phyloP scores from a whole-genome alignment of 2,888 invertebrate species.

The Nephrocerus scutellatus region DNA sequence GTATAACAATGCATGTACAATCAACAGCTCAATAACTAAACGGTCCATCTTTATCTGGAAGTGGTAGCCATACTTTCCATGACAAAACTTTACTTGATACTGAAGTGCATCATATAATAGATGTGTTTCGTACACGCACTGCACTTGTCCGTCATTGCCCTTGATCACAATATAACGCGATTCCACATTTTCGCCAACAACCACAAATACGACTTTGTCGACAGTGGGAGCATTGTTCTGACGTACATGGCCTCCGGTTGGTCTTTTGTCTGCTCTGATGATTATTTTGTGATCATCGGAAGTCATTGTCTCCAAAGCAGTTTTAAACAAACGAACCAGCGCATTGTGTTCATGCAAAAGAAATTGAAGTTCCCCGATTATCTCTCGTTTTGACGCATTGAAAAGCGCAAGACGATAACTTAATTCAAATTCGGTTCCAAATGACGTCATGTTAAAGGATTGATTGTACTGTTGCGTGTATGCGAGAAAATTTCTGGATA shows the following conservation, averaged over 20 bases:
- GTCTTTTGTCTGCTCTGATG: slow-evolving; percentile 31
- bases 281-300: slow-evolving; percentile 21
- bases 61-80: slow-evolving; percentile 20
- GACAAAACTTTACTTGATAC: slow-evolving; percentile 15
- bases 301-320: slow-evolving; percentile 23
- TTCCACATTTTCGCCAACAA: slow-evolving; percentile 33
- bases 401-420: slow-evolving; percentile 1
- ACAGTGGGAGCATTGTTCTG: slow-evolving; percentile 36
- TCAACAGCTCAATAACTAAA: not conserved
- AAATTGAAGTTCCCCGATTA: slow-evolving; percentile 9
- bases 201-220: slow-evolving; percentile 35
- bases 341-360: slow-evolving; percentile 27
- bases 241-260: slow-evolving; percentile 28
- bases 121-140: slow-evolving; percentile 27
- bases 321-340: slow-evolving; percentile 32
- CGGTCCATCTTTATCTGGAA: slow-evolving; percentile 14
- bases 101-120: slow-evolving; percentile 16
- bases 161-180: slow-evolving; percentile 31
- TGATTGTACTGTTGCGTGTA: no score
- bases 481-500: no score
- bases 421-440: no score
- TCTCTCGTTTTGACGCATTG: slow-evolving; percentile 9
- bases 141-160: slow-evolving; percentile 21
- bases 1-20: no score
- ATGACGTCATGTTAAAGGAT: no score